phyloP scores from a whole-genome alignment of 2,888 invertebrate species.

The Pantelozetes paolii region DNA sequence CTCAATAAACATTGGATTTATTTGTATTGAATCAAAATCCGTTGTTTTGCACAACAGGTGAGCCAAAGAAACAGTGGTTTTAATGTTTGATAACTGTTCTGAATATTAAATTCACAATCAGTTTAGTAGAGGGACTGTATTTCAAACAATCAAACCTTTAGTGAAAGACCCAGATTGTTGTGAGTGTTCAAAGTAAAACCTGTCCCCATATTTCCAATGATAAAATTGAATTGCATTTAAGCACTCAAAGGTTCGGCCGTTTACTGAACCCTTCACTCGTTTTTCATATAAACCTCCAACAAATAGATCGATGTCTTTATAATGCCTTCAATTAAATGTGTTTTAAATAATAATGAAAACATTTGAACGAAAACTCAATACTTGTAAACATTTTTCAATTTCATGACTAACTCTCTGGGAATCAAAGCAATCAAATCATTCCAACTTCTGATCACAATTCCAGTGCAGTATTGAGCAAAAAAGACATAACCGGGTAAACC shows the following conservation, averaged over 20 bases:
- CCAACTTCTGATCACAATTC: slow-evolving; percentile 31
- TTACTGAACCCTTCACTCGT: slow-evolving; percentile 24
- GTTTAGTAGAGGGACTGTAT: too few relatives aligned
- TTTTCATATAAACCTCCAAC: slow-evolving; percentile 36
- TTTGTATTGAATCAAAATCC: slow-evolving; percentile 24
- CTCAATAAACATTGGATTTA: slow-evolving; percentile 13
- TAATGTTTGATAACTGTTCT: slow-evolving; percentile 35
- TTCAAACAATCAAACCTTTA: slow-evolving; percentile 2
- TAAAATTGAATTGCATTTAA: slow-evolving; percentile 40
- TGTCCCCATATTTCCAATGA: slow-evolving; percentile 39
- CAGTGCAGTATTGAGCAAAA: slow-evolving; percentile 38
- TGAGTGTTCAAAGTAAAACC: slow-evolving; percentile 39
- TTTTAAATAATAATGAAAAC: neutral
- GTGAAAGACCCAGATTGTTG: slow-evolving; percentile 38
- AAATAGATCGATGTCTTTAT: slow-evolving; percentile 40
- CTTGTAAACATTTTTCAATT: slow-evolving; percentile 38
- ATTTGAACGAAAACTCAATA: slow-evolving; percentile 36
- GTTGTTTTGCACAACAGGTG: slow-evolving; percentile 32
- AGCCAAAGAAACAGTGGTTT: neutral
- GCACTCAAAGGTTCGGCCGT: slow-evolving; percentile 40
- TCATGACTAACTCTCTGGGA: slow-evolving; percentile 9
- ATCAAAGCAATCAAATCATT: slow-evolving; percentile 36
- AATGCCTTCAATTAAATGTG: slow-evolving; percentile 29
- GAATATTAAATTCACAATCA: neutral
- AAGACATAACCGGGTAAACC: slow-evolving; percentile 39